phyloP scores from a whole-genome alignment of 2,797 vertebrate genomes.

The Notamacropus eugenii region DNA sequence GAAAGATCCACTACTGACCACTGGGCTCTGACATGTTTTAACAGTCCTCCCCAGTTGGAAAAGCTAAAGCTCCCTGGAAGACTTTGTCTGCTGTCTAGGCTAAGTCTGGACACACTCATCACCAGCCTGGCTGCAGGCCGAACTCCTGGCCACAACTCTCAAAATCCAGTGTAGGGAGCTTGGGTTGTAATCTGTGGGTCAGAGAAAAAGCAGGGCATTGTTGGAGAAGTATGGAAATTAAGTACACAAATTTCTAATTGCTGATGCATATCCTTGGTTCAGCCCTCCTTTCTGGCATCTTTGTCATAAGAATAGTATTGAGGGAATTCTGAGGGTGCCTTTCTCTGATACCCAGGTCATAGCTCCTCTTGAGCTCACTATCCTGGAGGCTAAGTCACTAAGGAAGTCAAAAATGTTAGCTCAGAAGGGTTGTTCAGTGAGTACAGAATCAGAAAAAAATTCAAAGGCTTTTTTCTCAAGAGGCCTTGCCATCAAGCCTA shows the following conservation, averaged over 20 bases:
- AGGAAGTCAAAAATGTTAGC: background rate
- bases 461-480: background rate
- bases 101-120: background rate
- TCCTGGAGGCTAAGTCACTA: too few species aligned
- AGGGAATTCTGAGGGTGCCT: background rate
- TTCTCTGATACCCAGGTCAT: background rate
- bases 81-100: background rate
- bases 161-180: background rate
- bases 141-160: background rate
- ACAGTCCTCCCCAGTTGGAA: background rate
- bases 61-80: background rate
- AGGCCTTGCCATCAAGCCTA: background rate
- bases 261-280: background rate
- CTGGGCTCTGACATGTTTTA: background rate
- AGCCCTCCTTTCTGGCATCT: background rate
- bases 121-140: background rate
- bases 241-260: background rate
- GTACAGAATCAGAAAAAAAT: background rate
- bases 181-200: background rate
- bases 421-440: background rate
- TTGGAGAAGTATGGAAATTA: background rate
- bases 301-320: background rate
- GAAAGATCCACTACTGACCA: background rate
- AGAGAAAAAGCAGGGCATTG: background rate
- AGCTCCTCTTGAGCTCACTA: background rate